Conservation (phyloP, 2,888 invertebrate species). For the Oscheius myriophilus region DNA sequence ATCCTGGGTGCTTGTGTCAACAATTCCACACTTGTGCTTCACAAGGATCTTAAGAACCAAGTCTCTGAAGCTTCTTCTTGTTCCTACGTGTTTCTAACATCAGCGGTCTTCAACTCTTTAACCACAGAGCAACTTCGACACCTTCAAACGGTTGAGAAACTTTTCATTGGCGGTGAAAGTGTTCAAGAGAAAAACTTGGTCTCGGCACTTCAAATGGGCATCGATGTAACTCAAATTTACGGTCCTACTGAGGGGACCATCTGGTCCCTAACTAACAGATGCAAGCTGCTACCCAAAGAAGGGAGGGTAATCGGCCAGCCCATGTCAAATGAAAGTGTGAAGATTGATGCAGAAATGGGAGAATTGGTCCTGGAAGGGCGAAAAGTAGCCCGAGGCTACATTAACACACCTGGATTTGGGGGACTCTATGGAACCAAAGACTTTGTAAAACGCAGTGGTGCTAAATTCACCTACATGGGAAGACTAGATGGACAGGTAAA, state of each 20-base stretch:
- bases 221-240: constrained; percentile 58
- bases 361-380: constrained; percentile 37
- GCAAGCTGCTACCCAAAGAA: constrained; percentile 21
- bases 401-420: constrained; percentile 8
- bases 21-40: constrained; percentile 39
- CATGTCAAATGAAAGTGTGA: constrained; percentile 36
- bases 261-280: constrained; percentile 52
- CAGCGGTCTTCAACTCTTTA: constrained; percentile 63
- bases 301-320: constrained; percentile 51
- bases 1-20: constrained; percentile 56
- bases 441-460: constrained; percentile 30
- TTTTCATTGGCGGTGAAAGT: constrained; percentile 65
- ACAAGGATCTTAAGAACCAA: constrained; percentile 13
- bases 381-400: constrained; percentile 47
- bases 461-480: constrained; percentile 38
- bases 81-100: constrained; percentile 55
- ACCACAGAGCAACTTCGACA: constrained; percentile 34
- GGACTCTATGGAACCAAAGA: constrained; percentile 44
- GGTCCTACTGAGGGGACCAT: constrained; percentile 67
- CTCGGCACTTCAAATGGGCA: constrained; percentile 13
- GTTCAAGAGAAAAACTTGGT: constrained; percentile 39
- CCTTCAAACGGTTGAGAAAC: constrained; percentile 36
- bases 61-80: constrained; percentile 10
- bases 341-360: constrained; percentile 30
- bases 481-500: constrained; percentile 59